Evolutionary conservation across 2,113 vertebrate species (phyloP).

Genomic region (Butorides virescens): DNA sequence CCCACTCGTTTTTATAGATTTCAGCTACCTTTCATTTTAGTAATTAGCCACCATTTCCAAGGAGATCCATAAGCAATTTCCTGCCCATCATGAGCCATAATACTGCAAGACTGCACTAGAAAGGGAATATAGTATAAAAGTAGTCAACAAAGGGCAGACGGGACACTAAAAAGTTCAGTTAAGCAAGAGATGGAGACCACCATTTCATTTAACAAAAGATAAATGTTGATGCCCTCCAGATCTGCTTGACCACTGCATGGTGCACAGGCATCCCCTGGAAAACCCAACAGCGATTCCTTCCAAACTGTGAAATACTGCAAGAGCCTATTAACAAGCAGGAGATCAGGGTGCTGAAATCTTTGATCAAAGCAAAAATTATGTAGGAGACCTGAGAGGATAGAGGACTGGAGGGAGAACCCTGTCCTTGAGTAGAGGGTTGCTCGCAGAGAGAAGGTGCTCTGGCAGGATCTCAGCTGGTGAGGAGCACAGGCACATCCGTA

Average conservation of each 20-base stretch:
- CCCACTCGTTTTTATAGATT: slow-evolving; percentile 5
- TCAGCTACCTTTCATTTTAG: slow-evolving; percentile 38
- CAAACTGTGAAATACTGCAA: neutral
- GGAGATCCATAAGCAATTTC: slow-evolving; percentile 41
- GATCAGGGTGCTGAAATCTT: neutral
- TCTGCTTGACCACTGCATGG: neutral
- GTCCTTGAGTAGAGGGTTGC: neutral
- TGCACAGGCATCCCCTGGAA: neutral
- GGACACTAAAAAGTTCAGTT: neutral
- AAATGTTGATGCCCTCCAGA: neutral
- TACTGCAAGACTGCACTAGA: neutral
- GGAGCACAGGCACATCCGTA: neutral
- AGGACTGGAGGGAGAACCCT: neutral
- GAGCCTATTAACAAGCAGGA: neutral
- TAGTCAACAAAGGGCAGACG: neutral
- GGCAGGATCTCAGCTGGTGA: neutral
- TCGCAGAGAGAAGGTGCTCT: neutral
- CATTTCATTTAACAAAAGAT: neutral
- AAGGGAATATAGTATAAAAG: neutral
- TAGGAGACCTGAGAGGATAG: neutral
- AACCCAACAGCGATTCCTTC: neutral
- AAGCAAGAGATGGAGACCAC: neutral
- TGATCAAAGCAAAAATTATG: neutral
- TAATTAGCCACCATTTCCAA: slow-evolving; percentile 40
- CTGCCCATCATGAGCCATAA: neutral